Evolutionary conservation across 1,140 invertebrate species (phyloP).

Genomic region (Rhyacophila brunnea): DNA sequence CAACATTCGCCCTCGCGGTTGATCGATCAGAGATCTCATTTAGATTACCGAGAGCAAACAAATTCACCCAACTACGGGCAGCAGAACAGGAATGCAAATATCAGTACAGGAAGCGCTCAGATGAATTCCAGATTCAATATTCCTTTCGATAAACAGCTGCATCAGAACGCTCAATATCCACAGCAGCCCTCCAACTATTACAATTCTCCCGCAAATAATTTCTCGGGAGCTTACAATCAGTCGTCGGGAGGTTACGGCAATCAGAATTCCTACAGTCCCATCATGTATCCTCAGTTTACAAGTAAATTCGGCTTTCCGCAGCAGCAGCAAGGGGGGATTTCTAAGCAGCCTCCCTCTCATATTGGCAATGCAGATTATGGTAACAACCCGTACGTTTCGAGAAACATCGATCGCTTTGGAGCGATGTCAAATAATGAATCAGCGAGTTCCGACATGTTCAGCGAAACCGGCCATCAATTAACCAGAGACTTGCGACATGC

Average conservation of each 20-base stretch:
- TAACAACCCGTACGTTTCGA: no score
- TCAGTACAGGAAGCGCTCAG: no score
- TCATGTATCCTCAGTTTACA: constrained; percentile 15
- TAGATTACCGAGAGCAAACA: background rate
- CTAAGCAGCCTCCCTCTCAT: no score
- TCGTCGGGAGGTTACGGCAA: background rate
- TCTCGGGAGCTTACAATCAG: no score
- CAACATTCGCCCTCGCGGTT: background rate
- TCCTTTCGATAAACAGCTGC: background rate
- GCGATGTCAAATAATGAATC: no score
- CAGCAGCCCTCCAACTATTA: background rate
- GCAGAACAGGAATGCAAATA: no score
- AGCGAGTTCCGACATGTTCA: no score
- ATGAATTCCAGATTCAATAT: background rate
- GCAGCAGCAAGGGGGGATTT: background rate
- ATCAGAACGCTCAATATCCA: background rate
- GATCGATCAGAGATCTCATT: no score
- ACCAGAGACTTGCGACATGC: no score
- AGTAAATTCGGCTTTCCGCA: constrained; percentile 9
- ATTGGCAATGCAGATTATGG: no score
- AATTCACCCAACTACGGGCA: background rate
- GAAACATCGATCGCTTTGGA: no score
- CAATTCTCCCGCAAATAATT: background rate
- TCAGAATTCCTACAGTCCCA: constrained; percentile 1
- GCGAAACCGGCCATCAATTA: no score